These are phyloP conservation scores for Carassius carassius DNA, from an alignment of 2,113 vertebrate species.

Conservation along the genomic window DNA sequence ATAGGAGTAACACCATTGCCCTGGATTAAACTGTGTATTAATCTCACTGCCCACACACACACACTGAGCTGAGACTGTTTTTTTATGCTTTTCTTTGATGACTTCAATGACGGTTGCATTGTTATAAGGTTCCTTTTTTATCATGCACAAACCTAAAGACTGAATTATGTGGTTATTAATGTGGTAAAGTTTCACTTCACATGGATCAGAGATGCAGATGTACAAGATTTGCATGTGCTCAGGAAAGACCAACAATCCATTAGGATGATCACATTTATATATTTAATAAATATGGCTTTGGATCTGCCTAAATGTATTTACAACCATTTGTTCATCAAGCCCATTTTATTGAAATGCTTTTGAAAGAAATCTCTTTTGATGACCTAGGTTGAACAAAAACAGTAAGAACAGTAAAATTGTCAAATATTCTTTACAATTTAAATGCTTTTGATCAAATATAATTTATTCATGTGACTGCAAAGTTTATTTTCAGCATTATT, in stretches of 20 bases:
- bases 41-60: conserved; percentile 19
- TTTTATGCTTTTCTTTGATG: background rate
- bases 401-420: background rate
- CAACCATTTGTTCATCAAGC: background rate
- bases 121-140: background rate
- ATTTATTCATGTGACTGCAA: background rate
- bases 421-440: background rate
- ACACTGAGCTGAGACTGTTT: background rate
- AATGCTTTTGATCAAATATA: background rate
- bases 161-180: background rate
- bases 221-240: background rate
- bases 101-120: background rate
- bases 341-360: background rate
- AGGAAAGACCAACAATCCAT: background rate
- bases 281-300: background rate
- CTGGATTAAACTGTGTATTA: conserved; percentile 36
- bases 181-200: background rate
- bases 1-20: conserved; percentile 36
- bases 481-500: background rate
- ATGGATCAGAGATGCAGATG: background rate
- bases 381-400: background rate
- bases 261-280: no score
- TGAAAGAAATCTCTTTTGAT: background rate
- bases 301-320: no score
- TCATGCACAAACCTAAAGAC: background rate